phyloP scores from a whole-genome alignment of 2,888 invertebrate species.

The Liopterus haemorrhoidalis region DNA sequence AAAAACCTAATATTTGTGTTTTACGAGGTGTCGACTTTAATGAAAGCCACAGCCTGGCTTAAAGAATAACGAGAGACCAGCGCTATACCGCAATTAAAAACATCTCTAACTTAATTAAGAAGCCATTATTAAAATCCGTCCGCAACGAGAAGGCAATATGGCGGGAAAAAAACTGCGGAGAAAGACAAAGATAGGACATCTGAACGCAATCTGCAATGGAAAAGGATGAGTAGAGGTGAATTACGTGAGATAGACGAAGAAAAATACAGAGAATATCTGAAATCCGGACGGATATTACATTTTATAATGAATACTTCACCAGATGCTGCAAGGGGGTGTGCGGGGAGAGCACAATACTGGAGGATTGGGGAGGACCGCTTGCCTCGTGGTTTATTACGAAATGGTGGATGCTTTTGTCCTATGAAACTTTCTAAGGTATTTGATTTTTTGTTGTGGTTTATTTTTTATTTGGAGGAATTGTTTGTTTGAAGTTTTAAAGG shows the following conservation, averaged over 20 bases:
- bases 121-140: slow-evolving; percentile 45
- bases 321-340: slow-evolving; percentile 34
- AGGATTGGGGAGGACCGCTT: not conserved
- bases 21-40: slow-evolving; percentile 45
- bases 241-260: slow-evolving; percentile 27
- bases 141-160: slow-evolving; percentile 36
- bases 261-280: slow-evolving; percentile 38
- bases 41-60: slow-evolving; percentile 43
- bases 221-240: slow-evolving; percentile 11
- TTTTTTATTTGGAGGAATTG: no score
- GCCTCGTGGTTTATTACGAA: no score
- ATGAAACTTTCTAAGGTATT: no score
- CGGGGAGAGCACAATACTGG: slow-evolving; percentile 8
- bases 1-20: slow-evolving; percentile 41
- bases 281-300: slow-evolving; percentile 42
- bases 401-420: no score
- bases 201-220: no score
- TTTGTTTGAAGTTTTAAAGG: no score
- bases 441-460: no score
- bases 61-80: slow-evolving; percentile 41
- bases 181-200: slow-evolving; percentile 21
- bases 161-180: slow-evolving; percentile 35
- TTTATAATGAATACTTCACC: slow-evolving; percentile 43
- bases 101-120: slow-evolving; percentile 47
- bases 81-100: slow-evolving; percentile 45